Conservation (phyloP, 2,113 vertebrate genomes). For the Hipposideros armiger region DNA sequence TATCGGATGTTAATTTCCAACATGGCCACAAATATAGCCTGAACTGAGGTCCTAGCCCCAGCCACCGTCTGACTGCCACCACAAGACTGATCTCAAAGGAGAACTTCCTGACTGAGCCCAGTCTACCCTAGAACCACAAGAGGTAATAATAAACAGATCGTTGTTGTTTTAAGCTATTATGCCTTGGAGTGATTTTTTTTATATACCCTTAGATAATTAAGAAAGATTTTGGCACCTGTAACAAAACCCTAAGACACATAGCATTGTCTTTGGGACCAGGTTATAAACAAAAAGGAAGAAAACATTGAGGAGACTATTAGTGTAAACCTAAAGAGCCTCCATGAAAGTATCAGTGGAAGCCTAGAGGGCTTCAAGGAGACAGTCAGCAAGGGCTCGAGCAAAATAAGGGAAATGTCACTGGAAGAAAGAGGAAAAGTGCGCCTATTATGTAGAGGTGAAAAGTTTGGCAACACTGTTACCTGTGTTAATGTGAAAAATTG, state of each 20-base stretch:
- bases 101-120: neutral
- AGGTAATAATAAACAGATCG: neutral
- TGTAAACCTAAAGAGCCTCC: neutral
- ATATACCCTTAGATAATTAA: neutral
- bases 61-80: neutral
- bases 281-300: neutral
- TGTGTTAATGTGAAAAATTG: neutral
- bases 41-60: neutral
- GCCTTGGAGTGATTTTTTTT: neutral
- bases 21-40: neutral
- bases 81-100: neutral
- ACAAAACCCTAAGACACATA: neutral
- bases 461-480: neutral
- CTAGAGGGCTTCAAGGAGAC: neutral
- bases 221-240: neutral
- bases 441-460: neutral
- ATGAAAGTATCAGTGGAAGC: neutral
- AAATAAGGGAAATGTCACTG: neutral
- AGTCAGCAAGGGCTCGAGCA: neutral
- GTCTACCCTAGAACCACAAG: neutral
- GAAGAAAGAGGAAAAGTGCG: neutral
- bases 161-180: neutral
- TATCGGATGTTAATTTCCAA: conserved; percentile 4
- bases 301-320: neutral
- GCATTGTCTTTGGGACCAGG: neutral